Evolutionary conservation across 2,113 vertebrate genomes (phyloP), one percentile per base, ranked within the genome.

Genomic region (Mesoclemmys tuberculata): DNA sequence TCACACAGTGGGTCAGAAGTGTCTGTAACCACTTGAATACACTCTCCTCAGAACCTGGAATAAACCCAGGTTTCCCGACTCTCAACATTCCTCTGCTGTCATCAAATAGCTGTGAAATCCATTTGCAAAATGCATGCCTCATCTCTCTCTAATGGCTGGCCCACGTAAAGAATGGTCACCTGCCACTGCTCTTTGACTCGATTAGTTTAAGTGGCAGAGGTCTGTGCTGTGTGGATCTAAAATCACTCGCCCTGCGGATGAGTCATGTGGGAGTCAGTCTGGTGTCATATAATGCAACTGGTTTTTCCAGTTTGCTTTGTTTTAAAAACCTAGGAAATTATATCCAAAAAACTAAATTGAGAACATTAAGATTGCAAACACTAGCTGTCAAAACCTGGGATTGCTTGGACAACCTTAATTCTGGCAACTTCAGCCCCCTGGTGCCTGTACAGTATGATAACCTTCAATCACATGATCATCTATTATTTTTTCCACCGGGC

Each of bases 21-120:
- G 24, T 0, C 0, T 2, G 18, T 1, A 79, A 44, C 10, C 31
- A 46, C 7, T 41, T 77, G 0, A 29, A 7, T 24, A 24, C 29
- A 0, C 1, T 81, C 75, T 64, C 41, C 16, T 2, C 14, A 79
- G 71, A 77, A 87, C 44, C 92, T 74, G 27, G 41, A 80, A 18
- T 1, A 1, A 93, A 21, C 8, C 64, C 56, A 2, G 0, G 3
- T 2, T 31, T 80, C 46, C 49, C 5, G n/a, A n/a, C 4, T 38
- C n/a, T 71, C 35, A 5, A 46, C 2, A 3, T 38, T 44, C 27
- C 35, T 7, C 82, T 1, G 1, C 0, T 46, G 74, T 46, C 41
- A 77, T 26, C 41, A 77, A 46, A 77, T 29, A 46, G 26, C 26
- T 11, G 11, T 46, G 41, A 77, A 77, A 27, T 41, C 13, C 7